A percentile compares a stretch with the other conserved stretches of the same genome.
Conservation (phyloP, 2,888 invertebrate genomes). For the Yponomeuta evonymella region DNA sequence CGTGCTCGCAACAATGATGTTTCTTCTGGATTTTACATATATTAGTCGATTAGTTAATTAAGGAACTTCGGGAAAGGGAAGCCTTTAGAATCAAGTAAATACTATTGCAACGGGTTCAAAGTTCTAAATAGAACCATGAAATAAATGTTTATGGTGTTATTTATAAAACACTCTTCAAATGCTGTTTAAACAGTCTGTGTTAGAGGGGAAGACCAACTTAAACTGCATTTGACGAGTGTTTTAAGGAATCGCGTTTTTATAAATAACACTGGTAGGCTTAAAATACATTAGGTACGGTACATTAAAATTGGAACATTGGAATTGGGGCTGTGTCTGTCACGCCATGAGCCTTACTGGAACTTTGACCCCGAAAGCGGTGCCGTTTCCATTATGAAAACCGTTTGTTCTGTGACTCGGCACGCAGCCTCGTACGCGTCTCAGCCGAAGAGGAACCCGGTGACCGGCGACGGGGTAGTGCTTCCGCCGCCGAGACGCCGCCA, state of each 20-base stretch:
- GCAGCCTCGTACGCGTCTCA: conserved; percentile 49
- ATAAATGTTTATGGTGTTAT: not conserved
- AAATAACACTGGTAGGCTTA: not conserved
- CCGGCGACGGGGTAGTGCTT: conserved; percentile 77
- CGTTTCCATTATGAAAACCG: conserved; percentile 56
- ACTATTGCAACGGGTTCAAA: not conserved
- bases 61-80: not conserved
- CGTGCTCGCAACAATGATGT: too few species aligned
- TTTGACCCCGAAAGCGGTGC: conserved; percentile 14
- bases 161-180: not conserved
- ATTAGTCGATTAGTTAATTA: not conserved
- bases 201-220: too few species aligned
- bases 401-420: conserved; percentile 67
- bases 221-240: too few species aligned
- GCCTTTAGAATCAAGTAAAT: not conserved
- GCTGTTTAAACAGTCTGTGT: too few species aligned
- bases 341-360: not conserved
- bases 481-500: conserved; percentile 69
- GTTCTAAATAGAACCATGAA: not conserved
- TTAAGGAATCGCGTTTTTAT: too few species aligned
- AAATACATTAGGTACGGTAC: not conserved
- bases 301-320: not conserved
- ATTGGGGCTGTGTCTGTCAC: not conserved
- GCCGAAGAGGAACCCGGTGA: conserved; percentile 79
- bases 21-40: too few species aligned